Percentiles rank a stretch among this genome's conserved stretches.
Evolutionary conservation across 2,888 invertebrate genomes (phyloP).

Genomic region (Torymus tubicola): DNA sequence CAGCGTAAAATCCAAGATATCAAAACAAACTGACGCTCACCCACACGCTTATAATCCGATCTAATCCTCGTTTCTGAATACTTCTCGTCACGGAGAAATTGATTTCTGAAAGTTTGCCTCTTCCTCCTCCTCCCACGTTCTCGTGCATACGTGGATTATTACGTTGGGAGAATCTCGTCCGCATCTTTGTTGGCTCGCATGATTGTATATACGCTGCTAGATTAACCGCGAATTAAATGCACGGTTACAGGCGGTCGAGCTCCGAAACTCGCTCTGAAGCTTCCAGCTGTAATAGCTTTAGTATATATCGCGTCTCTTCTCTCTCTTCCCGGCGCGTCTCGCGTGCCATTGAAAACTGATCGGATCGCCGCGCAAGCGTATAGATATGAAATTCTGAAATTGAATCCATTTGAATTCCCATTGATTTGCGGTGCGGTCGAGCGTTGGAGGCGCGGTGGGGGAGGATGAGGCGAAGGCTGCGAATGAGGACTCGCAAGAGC

Average conservation of each 20-base stretch:
- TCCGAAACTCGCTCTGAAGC: neutral
- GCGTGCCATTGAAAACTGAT: constrained; percentile 40
- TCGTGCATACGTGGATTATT: no score
- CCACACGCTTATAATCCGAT: no score
- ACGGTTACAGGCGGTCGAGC: constrained; percentile 25
- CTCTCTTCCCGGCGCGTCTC: neutral
- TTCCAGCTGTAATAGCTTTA: no score
- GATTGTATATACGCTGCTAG: neutral
- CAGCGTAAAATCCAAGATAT: no score
- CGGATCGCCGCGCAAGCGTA: neutral
- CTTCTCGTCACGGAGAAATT: no score
- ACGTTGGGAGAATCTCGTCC: neutral
- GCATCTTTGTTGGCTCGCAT: neutral
- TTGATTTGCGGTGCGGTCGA: constrained; percentile 43
- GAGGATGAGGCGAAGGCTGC: no score
- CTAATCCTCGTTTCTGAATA: no score
- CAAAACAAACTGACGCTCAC: no score
- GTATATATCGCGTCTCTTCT: neutral
- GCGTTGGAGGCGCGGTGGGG: neutral
- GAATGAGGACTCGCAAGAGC: no score
- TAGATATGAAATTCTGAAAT: constrained; percentile 53
- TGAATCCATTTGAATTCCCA: constrained; percentile 48
- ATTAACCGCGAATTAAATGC: constrained; percentile 46
- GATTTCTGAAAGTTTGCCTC: no score
- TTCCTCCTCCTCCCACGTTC: no score